These are phyloP conservation scores for Anomalospiza imberbis DNA, from an alignment of 2,797 vertebrate species.

Conservation along the genomic window DNA sequence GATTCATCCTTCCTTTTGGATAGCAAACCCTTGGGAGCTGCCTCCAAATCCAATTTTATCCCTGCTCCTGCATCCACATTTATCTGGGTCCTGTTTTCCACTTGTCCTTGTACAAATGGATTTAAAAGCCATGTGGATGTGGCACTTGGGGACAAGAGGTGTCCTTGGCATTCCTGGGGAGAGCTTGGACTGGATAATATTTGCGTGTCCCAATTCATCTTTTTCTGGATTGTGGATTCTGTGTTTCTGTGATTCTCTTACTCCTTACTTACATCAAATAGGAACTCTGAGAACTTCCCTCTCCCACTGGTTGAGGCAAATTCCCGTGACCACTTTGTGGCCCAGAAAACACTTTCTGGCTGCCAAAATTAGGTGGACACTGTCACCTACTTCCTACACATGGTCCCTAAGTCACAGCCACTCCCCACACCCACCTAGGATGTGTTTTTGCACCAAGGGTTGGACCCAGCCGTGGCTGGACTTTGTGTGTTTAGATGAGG, in stretches of 20 bases:
- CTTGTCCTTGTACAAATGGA: background rate
- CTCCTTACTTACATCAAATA: background rate
- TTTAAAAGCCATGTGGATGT: accelerated
- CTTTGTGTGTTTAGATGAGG: background rate
- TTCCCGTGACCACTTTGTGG: background rate
- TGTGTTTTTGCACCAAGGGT: background rate
- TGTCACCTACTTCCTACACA: background rate
- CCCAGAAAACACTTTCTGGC: background rate
- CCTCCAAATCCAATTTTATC: background rate
- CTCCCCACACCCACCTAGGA: background rate
- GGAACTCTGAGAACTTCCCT: background rate
- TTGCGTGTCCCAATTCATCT: accelerated
- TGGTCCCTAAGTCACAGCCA: background rate
- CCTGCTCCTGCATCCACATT: background rate
- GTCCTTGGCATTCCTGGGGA: background rate
- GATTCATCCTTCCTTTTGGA: background rate
- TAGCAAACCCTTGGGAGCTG: background rate
- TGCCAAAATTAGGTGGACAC: background rate
- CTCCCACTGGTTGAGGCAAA: background rate
- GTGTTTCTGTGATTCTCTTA: background rate
- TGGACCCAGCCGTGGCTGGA: background rate
- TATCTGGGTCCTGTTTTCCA: background rate
- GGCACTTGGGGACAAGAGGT: background rate
- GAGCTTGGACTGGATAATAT: accelerated
- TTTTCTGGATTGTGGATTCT: background rate